Percentiles rank a stretch among this genome's conserved stretches.
phyloP scores from a whole-genome alignment of 2,113 vertebrate genomes.

The Corythoichthys intestinalis region DNA sequence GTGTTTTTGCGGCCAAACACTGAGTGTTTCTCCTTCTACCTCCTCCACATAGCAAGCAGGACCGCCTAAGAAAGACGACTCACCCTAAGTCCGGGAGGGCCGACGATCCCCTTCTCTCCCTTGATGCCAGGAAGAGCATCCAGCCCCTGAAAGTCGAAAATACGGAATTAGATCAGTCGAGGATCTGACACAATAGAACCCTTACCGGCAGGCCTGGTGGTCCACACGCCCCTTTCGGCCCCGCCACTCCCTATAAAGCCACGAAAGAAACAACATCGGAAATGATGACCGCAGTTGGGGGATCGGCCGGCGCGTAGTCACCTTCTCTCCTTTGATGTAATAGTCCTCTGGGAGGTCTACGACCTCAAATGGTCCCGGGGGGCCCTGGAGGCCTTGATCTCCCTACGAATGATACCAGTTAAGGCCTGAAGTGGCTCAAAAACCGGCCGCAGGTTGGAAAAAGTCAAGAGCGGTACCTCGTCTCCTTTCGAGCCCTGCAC shows the following conservation, averaged over 20 bases:
- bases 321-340: slow-evolving; percentile 68
- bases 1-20: not conserved
- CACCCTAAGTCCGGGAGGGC: slow-evolving; percentile 63
- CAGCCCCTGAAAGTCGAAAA: slow-evolving; percentile 52
- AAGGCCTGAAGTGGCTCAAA: not conserved
- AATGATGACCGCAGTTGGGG: not conserved
- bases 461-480: slow-evolving; percentile 45
- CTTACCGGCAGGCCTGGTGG: slow-evolving; percentile 46
- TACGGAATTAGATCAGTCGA: not conserved
- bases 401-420: slow-evolving; percentile 48
- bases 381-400: slow-evolving; percentile 60
- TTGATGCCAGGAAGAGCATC: slow-evolving; percentile 32
- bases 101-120: slow-evolving; percentile 69
- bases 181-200: not conserved
- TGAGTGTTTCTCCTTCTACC: not conserved
- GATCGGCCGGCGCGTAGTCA: slow-evolving; percentile 21
- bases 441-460: not conserved
- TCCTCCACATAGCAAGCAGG: not conserved
- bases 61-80: slow-evolving; percentile 9
- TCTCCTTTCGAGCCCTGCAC: slow-evolving; percentile 67
- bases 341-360: slow-evolving; percentile 66
- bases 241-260: slow-evolving; percentile 53
- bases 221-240: slow-evolving; percentile 52
- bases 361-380: slow-evolving; percentile 62
- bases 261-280: not conserved